Conservation (phyloP, 1,140 invertebrate genomes). For the Chionoecetes opilio region DNA sequence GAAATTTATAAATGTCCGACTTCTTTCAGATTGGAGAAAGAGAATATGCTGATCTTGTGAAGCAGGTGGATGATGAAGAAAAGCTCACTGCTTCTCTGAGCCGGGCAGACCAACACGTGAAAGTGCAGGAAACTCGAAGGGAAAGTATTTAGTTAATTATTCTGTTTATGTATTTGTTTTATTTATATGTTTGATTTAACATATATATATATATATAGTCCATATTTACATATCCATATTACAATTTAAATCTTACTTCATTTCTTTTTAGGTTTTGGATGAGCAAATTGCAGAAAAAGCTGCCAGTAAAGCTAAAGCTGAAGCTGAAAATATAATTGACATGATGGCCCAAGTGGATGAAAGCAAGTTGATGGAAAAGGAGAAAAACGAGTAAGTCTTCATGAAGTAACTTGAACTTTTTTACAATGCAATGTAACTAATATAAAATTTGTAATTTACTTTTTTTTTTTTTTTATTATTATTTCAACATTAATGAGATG, state of each 20-base stretch:
- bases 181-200: too few species aligned
- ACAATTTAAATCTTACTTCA: not conserved
- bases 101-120: not conserved
- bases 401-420: not conserved
- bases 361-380: slow-evolving; percentile 60
- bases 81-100: not conserved
- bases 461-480: not conserved
- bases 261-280: slow-evolving; percentile 43
- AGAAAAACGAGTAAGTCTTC: slow-evolving; percentile 66
- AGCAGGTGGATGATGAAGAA: not conserved
- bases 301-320: slow-evolving; percentile 49
- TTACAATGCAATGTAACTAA: too few species aligned
- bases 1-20: too few species aligned
- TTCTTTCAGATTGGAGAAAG: slow-evolving; percentile 9
- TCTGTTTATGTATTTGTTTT: too few species aligned
- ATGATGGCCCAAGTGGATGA: slow-evolving; percentile 68
- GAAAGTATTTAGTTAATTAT: not conserved
- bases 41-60: slow-evolving; percentile 1
- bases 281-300: slow-evolving; percentile 67
- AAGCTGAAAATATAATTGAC: slow-evolving; percentile 61
- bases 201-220: too few species aligned
- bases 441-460: not conserved
- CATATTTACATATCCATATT: not conserved
- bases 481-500: not conserved
- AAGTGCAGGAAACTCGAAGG: not conserved